A percentile compares a stretch with the other conserved stretches of the same genome.
phyloP scores from a whole-genome alignment of 2,113 vertebrate species.

The Ivindomyrus marchei region DNA sequence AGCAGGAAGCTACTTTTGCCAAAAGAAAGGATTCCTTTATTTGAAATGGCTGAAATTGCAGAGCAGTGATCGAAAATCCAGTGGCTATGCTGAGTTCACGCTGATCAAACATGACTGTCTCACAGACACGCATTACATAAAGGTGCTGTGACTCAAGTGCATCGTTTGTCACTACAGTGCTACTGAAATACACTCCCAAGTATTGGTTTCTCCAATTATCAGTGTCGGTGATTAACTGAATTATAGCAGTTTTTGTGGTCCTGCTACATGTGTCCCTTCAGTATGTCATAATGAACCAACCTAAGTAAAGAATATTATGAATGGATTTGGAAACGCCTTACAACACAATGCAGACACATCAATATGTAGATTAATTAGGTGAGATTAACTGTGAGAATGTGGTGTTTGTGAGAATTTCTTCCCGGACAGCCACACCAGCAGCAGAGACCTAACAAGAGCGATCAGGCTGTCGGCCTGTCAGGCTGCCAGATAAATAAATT shows the following conservation, averaged over 20 bases:
- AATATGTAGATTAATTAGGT: not conserved
- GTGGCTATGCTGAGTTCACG: not conserved
- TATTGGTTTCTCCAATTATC: not conserved
- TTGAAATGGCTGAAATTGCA: not conserved
- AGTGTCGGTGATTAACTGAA: not conserved
- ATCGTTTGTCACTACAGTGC: not conserved
- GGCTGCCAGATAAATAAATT: not conserved
- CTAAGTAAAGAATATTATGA: not conserved
- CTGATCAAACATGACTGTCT: not conserved
- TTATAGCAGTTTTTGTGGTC: not conserved
- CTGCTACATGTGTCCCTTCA: not conserved
- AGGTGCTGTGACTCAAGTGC: not conserved
- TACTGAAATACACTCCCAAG: not conserved
- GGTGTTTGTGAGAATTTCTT: not conserved
- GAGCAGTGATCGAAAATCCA: not conserved
- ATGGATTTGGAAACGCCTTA: not conserved
- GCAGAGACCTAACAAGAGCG: not conserved
- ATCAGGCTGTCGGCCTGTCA: not conserved
- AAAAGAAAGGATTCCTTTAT: not conserved
- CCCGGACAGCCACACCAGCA: not conserved
- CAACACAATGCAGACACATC: not conserved
- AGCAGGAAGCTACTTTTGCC: not conserved
- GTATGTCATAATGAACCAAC: not conserved
- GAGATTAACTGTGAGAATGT: not conserved
- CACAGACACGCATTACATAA: not conserved